Conservation (phyloP, 1,140 invertebrate species). For the Aricia agestis region DNA sequence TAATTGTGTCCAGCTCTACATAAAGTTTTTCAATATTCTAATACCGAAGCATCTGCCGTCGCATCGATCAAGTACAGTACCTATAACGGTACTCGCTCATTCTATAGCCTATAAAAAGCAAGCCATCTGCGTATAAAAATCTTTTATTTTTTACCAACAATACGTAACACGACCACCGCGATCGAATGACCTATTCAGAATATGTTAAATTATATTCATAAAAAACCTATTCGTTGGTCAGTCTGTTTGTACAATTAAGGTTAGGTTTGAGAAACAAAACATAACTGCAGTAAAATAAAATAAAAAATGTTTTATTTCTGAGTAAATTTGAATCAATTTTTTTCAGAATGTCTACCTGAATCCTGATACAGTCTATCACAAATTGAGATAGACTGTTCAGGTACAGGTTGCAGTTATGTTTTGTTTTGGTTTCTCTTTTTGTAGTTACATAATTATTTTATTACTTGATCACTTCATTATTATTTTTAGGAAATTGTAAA, state of each 20-base stretch:
- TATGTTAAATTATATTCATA: neutral
- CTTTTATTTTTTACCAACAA: conserved; percentile 1
- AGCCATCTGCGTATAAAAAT: conserved; percentile 3
- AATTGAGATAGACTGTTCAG: too few relatives aligned
- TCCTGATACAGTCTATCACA: too few relatives aligned
- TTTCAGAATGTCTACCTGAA: too few relatives aligned
- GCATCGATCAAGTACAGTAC: neutral
- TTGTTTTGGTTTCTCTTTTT: too few relatives aligned
- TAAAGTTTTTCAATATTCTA: neutral
- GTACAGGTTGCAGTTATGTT: too few relatives aligned
- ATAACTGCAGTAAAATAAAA: too few relatives aligned
- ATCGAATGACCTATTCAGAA: conserved; percentile 1
- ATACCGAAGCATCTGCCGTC: neutral
- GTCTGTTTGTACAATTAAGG: neutral
- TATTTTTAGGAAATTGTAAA: too few relatives aligned
- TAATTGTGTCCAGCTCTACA: neutral
- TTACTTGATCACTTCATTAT: too few relatives aligned
- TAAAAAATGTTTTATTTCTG: too few relatives aligned
- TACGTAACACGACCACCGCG: neutral
- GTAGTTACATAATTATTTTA: too few relatives aligned
- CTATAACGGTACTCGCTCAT: neutral
- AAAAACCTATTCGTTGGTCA: conserved; percentile 1
- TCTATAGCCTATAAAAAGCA: neutral
- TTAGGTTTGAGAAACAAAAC: neutral
- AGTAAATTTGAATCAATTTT: too few relatives aligned